A percentile compares a stretch with the other conserved stretches of the same genome.
Conservation (phyloP, 1,140 invertebrate genomes). For the Mercenaria mercenaria region DNA sequence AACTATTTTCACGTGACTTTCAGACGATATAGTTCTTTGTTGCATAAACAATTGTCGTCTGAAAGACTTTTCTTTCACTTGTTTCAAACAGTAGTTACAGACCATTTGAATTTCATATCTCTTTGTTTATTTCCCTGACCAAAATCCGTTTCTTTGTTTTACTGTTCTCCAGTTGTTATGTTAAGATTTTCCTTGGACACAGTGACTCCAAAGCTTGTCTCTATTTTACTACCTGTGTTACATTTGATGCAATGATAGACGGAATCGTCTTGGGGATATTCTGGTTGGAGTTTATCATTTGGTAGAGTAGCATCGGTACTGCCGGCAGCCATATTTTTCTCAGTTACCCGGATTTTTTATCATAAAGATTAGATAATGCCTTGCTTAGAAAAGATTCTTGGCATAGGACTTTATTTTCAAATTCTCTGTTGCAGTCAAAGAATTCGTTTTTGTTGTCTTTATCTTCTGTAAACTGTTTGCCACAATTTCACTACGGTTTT, state of each 20-base stretch:
- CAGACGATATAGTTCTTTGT: no score
- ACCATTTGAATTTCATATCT: conserved; percentile 14
- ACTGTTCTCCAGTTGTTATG: background rate
- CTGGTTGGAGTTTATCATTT: background rate
- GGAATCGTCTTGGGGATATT: background rate
- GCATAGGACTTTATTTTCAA: conserved; percentile 29
- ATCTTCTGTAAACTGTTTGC: background rate
- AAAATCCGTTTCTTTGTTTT: background rate
- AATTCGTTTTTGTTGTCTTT: background rate
- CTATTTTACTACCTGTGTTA: background rate
- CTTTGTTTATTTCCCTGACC: background rate
- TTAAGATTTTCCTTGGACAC: background rate
- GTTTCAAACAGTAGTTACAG: conserved; percentile 47
- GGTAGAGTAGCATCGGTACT: background rate
- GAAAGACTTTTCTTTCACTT: background rate
- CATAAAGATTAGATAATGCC: background rate
- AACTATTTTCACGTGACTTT: no score
- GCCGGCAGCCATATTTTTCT: background rate
- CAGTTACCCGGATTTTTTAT: background rate
- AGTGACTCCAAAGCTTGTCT: conserved; percentile 45
- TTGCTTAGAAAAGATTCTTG: background rate
- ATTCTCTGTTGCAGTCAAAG: conserved; percentile 19
- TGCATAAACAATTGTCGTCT: no score
- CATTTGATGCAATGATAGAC: background rate
- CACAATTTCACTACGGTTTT: background rate